A percentile compares a stretch with the other conserved stretches of the same genome.
Conservation (phyloP, 2,888 invertebrate genomes). For the Xylota sylvarum region DNA sequence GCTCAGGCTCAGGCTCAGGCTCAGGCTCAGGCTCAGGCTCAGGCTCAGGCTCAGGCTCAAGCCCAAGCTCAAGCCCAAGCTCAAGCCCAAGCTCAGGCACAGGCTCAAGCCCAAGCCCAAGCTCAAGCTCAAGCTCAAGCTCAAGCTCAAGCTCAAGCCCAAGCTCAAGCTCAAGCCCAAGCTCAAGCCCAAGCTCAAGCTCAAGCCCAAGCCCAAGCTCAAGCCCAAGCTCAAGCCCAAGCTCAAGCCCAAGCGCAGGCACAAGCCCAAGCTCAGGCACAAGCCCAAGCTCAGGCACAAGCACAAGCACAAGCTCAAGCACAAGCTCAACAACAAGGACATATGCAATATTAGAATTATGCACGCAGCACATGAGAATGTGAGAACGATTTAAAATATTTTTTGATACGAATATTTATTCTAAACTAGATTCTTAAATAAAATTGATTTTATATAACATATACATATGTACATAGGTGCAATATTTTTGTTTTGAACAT, state of each 20-base stretch:
- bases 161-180: not conserved
- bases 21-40: not conserved
- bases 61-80: not conserved
- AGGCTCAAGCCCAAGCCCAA: not conserved
- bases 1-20: not conserved
- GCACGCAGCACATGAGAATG: not conserved
- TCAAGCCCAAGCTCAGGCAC: not conserved
- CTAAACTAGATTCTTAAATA: slow-evolving; percentile 61
- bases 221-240: not conserved
- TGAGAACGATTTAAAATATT: slow-evolving; percentile 24
- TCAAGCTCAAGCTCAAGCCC: not conserved
- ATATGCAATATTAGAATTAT: not conserved
- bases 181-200: not conserved
- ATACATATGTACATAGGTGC: too few species aligned
- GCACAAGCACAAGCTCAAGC: not conserved
- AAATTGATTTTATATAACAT: slow-evolving; percentile 42
- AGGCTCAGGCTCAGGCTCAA: not conserved
- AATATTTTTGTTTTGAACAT: not conserved
- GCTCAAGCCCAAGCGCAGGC: not conserved
- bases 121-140: not conserved
- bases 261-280: not conserved
- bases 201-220: not conserved
- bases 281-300: not conserved
- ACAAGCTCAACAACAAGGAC: not conserved
- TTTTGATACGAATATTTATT: slow-evolving; percentile 63